These are phyloP conservation scores for Metellina segmentata DNA, from an alignment of 2,888 invertebrate genomes.

Conservation along the genomic window DNA sequence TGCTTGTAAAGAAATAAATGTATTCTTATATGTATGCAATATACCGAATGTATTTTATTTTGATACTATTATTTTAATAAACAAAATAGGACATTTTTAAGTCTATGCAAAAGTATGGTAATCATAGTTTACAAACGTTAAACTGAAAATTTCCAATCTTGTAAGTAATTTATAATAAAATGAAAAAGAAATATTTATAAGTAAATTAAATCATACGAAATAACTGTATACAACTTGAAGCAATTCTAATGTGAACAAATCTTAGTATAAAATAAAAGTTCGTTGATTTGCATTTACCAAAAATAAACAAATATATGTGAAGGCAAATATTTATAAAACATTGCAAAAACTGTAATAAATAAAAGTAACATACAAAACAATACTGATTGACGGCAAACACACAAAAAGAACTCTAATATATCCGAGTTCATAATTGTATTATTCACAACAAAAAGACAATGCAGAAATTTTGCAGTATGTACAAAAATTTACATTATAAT, in stretches of 20 bases:
- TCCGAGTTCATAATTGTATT: conserved; percentile 15
- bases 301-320: not conserved
- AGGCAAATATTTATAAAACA: not conserved
- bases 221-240: not conserved
- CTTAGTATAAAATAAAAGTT: not conserved
- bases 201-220: not conserved
- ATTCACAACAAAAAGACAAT: conserved; percentile 14
- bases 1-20: too few relatives aligned
- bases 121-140: too few relatives aligned
- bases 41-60: too few relatives aligned
- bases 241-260: not conserved
- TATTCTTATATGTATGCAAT: too few relatives aligned
- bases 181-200: not conserved
- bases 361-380: conserved; percentile 47
- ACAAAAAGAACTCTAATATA: not conserved
- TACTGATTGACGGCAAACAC: conserved; percentile 43
- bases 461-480: conserved; percentile 22
- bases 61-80: too few relatives aligned
- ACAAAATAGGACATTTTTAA: too few relatives aligned
- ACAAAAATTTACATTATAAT: conserved; percentile 62
- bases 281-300: not conserved
- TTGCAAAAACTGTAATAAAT: conserved; percentile 26
- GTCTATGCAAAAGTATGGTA: too few relatives aligned
- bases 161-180: too few relatives aligned
- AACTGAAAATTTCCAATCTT: too few relatives aligned